Conservation (phyloP, 2,113 vertebrate species). For the Bubo bubo region DNA sequence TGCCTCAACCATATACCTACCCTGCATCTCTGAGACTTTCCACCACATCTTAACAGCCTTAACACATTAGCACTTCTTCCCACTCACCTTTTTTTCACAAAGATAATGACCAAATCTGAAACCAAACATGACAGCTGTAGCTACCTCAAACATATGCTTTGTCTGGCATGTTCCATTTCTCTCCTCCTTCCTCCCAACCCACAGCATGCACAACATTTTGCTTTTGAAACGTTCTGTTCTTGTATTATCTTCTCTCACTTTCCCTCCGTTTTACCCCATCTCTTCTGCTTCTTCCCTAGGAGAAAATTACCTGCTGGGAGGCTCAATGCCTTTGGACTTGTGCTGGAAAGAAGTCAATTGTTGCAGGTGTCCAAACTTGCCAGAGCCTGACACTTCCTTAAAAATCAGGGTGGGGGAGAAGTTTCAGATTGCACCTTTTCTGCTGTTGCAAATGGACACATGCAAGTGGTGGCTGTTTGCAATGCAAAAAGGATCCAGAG, state of each 20-base stretch:
- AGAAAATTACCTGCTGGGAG: not conserved
- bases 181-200: not conserved
- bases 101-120: not conserved
- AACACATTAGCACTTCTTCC: not conserved
- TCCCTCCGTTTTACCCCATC: not conserved
- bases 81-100: not conserved
- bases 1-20: not conserved
- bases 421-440: slow-evolving; percentile 3
- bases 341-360: slow-evolving; percentile 7
- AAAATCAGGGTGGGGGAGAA: not conserved
- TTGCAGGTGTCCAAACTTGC: slow-evolving; percentile 22
- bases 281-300: not conserved
- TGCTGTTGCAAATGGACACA: not conserved
- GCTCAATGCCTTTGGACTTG: not conserved
- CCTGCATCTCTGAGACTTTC: not conserved
- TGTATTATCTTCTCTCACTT: not conserved
- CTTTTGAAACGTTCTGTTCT: not conserved
- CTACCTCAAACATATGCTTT: not conserved
- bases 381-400: not conserved
- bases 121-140: not conserved
- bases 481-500: not conserved
- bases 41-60: not conserved
- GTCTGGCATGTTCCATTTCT: not conserved
- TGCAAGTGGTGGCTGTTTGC: not conserved
- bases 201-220: not conserved